phyloP scores from a whole-genome alignment of 2,797 vertebrate species.

The Scolopax bukidnonensis region DNA sequence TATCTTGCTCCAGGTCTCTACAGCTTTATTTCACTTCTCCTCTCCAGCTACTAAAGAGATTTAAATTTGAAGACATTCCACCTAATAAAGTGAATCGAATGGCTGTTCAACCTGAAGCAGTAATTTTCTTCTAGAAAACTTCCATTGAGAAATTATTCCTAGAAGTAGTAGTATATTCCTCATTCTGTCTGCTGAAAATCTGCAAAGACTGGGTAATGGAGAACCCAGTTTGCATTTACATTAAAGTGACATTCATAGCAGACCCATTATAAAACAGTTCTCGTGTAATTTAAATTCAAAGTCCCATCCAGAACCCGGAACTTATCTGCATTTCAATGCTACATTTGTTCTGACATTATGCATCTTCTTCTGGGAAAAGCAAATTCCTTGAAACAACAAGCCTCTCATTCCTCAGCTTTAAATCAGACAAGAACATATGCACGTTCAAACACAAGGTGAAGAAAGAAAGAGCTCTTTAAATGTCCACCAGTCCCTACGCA shows the following conservation, averaged over 20 bases:
- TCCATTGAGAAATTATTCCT: conserved; percentile 6
- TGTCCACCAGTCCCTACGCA: background rate
- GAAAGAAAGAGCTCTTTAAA: background rate
- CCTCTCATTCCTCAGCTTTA: conserved; percentile 13
- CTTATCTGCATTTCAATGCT: conserved; percentile 57
- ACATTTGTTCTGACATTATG: conserved; percentile 42
- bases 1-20: conserved; percentile 14
- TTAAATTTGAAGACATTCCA: conserved; percentile 17
- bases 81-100: background rate
- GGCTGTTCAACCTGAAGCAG: background rate
- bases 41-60: conserved; percentile 29
- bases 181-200: background rate
- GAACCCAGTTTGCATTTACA: conserved; percentile 6
- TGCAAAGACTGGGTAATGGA: background rate
- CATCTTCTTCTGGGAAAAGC: conserved; percentile 35
- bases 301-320: conserved; percentile 29
- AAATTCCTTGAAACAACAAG: conserved; percentile 53
- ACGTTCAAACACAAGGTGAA: background rate
- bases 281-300: conserved; percentile 32
- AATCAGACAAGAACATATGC: background rate
- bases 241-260: background rate
- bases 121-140: background rate
- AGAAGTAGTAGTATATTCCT: background rate
- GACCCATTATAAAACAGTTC: conserved; percentile 10
- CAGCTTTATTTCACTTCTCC: conserved; percentile 24